These are phyloP conservation scores for Xestia c-nigrum DNA, from an alignment of 2,888 invertebrate genomes.

Conservation along the genomic window DNA sequence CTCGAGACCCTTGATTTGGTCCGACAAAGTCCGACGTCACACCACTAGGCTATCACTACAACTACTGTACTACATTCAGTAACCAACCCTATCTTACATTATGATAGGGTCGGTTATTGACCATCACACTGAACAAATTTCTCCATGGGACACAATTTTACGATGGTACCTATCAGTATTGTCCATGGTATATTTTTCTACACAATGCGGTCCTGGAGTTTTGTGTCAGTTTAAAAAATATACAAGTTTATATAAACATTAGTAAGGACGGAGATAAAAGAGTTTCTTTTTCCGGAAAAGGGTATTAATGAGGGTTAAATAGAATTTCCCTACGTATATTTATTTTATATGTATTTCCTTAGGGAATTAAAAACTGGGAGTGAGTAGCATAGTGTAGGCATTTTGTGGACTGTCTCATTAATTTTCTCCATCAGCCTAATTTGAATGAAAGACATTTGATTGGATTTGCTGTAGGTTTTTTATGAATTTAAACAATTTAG, in stretches of 20 bases:
- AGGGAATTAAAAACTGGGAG: neutral
- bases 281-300: neutral
- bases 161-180: neutral
- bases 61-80: too few relatives aligned
- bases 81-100: too few relatives aligned
- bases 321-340: neutral
- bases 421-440: neutral
- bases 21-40: too few relatives aligned
- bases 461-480: neutral
- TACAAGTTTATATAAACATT: conserved; percentile 21
- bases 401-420: neutral
- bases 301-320: neutral
- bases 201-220: conserved; percentile 11
- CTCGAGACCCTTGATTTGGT: too few relatives aligned
- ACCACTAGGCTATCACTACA: too few relatives aligned
- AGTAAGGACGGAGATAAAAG: neutral
- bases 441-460: neutral
- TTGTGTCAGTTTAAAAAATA: conserved; percentile 16
- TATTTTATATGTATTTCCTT: neutral
- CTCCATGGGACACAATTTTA: too few relatives aligned
- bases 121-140: too few relatives aligned
- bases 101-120: too few relatives aligned
- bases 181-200: neutral
- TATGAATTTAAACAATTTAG: neutral
- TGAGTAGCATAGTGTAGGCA: neutral